These are phyloP conservation scores for Notospermus geniculatus DNA, from an alignment of 1,140 invertebrate species.

Conservation along the genomic window DNA sequence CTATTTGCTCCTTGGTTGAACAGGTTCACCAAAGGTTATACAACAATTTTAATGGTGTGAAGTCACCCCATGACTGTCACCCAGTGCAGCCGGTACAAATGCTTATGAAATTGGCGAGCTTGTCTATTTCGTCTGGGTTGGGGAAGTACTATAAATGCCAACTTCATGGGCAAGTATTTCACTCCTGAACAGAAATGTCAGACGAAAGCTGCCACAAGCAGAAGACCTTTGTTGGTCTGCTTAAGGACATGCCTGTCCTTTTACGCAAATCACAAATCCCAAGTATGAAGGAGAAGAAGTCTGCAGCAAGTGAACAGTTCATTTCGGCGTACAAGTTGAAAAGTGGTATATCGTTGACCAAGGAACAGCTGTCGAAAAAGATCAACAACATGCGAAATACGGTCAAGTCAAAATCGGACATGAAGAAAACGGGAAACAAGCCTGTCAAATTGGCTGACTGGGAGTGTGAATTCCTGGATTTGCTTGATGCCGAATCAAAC, in stretches of 20 bases:
- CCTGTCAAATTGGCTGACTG: slow-evolving; percentile 8
- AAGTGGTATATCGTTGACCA: too few species aligned
- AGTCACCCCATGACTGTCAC: too few species aligned
- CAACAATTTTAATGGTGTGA: too few species aligned
- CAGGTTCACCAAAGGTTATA: too few species aligned
- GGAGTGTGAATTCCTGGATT: slow-evolving; percentile 10
- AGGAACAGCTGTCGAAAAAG: neutral
- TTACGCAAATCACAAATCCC: neutral
- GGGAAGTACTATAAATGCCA: neutral
- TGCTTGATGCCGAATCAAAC: slow-evolving; percentile 7
- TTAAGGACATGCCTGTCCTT: too few species aligned
- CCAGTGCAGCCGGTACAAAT: too few species aligned
- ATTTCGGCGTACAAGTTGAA: neutral
- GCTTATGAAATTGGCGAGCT: too few species aligned
- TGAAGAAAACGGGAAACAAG: slow-evolving; percentile 7
- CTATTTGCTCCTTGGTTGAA: too few species aligned
- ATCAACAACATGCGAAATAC: slow-evolving; percentile 10
- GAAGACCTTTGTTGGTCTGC: too few species aligned
- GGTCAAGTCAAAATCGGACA: neutral
- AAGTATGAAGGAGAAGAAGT: slow-evolving; percentile 2
- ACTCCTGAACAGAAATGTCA: slow-evolving; percentile 1
- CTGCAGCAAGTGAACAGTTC: slow-evolving; percentile 6
- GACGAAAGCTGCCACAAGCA: too few species aligned
- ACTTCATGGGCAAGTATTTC: neutral
- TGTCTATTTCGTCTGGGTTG: too few species aligned